Evolutionary conservation across 1,140 invertebrate genomes (phyloP).

Genomic region (Harlomillsia oculata): DNA sequence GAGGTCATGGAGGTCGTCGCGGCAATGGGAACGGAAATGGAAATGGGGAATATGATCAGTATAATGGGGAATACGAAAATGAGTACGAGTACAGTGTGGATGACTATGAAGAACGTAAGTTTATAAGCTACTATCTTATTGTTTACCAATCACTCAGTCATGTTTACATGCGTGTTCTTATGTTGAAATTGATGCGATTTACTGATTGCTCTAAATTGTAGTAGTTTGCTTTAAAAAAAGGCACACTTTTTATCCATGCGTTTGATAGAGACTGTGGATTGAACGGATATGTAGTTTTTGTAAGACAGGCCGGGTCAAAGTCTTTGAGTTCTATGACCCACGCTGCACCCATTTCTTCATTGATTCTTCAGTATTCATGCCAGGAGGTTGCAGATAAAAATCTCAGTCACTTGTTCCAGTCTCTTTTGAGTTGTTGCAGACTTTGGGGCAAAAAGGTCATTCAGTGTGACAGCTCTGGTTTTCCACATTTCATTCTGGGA

Average conservation of each 20-base stretch:
- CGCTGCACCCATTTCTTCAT: conserved; percentile 19
- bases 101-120: conserved; percentile 27
- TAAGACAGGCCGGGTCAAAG: conserved; percentile 13
- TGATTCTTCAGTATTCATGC: neutral
- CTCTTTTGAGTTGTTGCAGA: neutral
- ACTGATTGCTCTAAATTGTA: neutral
- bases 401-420: neutral
- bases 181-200: neutral
- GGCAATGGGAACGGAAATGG: conserved; percentile 16
- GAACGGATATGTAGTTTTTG: neutral
- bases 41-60: conserved; percentile 23
- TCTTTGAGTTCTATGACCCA: conserved; percentile 26
- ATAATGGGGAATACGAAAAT: conserved; percentile 32
- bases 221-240: neutral
- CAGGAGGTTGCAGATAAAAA: neutral
- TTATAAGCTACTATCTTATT: neutral
- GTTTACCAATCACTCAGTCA: neutral
- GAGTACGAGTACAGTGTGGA: conserved; percentile 29
- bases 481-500: neutral
- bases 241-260: no score
- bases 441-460: neutral
- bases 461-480: neutral
- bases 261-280: neutral
- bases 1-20: neutral
- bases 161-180: neutral